These are phyloP conservation scores for Eunapius fragilis DNA, from an alignment of 37 sponge, comb jelly and placozoan species.

Conservation along the genomic window DNA sequence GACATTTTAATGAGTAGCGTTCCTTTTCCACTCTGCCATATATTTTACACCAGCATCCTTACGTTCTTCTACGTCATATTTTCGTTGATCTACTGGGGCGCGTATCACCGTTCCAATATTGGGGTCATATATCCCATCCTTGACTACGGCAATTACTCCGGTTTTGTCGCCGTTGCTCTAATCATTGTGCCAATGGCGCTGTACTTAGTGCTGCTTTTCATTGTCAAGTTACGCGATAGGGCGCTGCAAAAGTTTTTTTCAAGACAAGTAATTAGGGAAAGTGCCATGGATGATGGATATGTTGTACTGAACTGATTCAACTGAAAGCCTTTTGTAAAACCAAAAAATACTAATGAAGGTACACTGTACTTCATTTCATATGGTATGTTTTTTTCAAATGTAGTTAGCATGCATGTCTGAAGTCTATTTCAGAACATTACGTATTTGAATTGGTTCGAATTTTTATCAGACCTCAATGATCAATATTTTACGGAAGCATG, in stretches of 20 bases:
- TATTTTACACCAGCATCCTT: constrained; percentile 23
- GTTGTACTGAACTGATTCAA: too few species aligned
- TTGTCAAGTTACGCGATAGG: constrained; percentile 42
- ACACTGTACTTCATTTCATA: too few species aligned
- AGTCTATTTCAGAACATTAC: too few species aligned
- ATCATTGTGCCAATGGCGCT: neutral
- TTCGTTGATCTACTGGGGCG: constrained; percentile 54
- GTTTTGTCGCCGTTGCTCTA: neutral
- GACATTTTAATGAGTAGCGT: constrained; percentile 50
- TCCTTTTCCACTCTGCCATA: constrained; percentile 54
- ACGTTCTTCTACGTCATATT: constrained; percentile 47
- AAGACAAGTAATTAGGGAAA: too few species aligned
- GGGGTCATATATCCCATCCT: constrained; percentile 48
- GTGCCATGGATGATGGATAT: too few species aligned
- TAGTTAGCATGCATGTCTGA: too few species aligned
- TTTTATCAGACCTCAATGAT: too few species aligned
- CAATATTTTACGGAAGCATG: too few species aligned
- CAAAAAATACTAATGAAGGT: too few species aligned
- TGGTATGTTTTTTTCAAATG: too few species aligned
- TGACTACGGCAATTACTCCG: constrained; percentile 17
- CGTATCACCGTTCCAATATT: constrained; percentile 35
- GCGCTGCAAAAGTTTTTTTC: neutral
- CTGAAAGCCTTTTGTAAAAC: too few species aligned
- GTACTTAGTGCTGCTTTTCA: constrained; percentile 12
- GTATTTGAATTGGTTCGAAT: too few species aligned